Evolutionary conservation across 1,140 invertebrate genomes (phyloP).

Genomic region (Drosophila bocqueti): DNA sequence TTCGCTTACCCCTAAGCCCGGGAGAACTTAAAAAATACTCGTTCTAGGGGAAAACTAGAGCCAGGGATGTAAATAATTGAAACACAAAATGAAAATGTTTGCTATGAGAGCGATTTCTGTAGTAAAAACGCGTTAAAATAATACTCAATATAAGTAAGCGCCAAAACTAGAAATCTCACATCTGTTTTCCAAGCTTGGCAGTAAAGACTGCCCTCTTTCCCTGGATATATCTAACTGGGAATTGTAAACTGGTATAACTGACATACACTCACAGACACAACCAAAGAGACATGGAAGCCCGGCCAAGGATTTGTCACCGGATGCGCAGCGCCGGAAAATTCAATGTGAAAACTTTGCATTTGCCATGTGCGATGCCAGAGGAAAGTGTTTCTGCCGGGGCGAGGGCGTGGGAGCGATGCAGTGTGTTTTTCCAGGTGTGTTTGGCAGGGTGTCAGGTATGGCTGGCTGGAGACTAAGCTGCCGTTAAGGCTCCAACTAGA

Average conservation of each 20-base stretch:
- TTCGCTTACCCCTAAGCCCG: slow-evolving; percentile 1
- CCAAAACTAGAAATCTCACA: not conserved
- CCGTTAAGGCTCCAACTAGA: slow-evolving; percentile 66
- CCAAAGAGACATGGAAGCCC: slow-evolving; percentile 5
- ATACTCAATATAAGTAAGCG: not conserved
- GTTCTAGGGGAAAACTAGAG: not conserved
- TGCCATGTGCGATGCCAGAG: slow-evolving; percentile 24
- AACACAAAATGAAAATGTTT: not conserved
- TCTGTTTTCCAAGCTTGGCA: not conserved
- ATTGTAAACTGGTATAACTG: slow-evolving; percentile 56
- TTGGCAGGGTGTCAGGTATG: slow-evolving; percentile 45
- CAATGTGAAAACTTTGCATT: slow-evolving; percentile 80
- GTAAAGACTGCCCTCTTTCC: slow-evolving; percentile 7
- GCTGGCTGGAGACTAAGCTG: slow-evolving; percentile 67
- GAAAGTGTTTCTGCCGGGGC: slow-evolving; percentile 6
- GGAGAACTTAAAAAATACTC: not conserved
- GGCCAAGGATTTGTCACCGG: slow-evolving; percentile 63
- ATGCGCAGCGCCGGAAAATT: slow-evolving; percentile 73
- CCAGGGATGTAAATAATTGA: not conserved
- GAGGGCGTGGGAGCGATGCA: not conserved
- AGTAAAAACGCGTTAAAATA: too few relatives aligned
- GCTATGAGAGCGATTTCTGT: too few relatives aligned
- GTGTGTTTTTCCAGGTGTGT: slow-evolving; percentile 19
- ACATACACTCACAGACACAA: slow-evolving; percentile 17
- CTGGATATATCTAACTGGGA: slow-evolving; percentile 14